Base-by-base conservation (phyloP, 30 jellyfish, hydroid and myxozoan species). In the Aurelia sp. region DNA sequence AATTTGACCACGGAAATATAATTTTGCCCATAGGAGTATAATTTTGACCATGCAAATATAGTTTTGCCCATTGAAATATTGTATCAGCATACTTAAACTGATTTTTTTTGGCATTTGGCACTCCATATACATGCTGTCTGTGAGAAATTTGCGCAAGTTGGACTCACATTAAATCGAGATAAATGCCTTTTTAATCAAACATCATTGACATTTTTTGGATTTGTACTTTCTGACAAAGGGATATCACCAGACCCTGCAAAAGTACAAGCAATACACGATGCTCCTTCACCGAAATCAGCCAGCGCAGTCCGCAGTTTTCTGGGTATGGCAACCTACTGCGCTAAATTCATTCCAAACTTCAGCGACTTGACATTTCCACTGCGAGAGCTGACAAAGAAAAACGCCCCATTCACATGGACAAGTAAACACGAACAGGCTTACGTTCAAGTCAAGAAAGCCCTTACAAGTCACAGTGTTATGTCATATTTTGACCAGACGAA, bases 161-260 rank as follows among this genome's bases (percentile, higher is more conserved):
- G 84, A 41, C 90, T 80, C 17, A 80, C 90, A 10, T 73, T 80
- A 48, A 78, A 78, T 44, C 78, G 68, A 52, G 78, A 61, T 50
- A 78, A 78, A 78, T 78, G 89, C 50, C 82, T 80, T 71, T 80
- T 80, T 62, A 60, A 73, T 50, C 90, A 80, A 73, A 66, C 47
- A 50, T 51, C 83, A 64, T 67, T 80, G 73, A 80, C 85, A 41
- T 80, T 80, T 73, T 80, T 80, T 44, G 90, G 90, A 48, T 80
- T 80, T 73, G 90, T 80, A 57, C 63, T 80, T 57, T 80, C 90
- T 31, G 90, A 80, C 90, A 59, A 80, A 80, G 90, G 85, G 30
- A 66, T 80, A 41, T 67, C 82, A 58, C 74, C 90, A 13, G 90
- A 80, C 55, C 90, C 90, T 64, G 78, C 37, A 77, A 77, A 77